Percentiles rank a stretch among this genome's conserved stretches.
Conservation (phyloP, 2,113 vertebrate species). For the Scalopus aquaticus region DNA sequence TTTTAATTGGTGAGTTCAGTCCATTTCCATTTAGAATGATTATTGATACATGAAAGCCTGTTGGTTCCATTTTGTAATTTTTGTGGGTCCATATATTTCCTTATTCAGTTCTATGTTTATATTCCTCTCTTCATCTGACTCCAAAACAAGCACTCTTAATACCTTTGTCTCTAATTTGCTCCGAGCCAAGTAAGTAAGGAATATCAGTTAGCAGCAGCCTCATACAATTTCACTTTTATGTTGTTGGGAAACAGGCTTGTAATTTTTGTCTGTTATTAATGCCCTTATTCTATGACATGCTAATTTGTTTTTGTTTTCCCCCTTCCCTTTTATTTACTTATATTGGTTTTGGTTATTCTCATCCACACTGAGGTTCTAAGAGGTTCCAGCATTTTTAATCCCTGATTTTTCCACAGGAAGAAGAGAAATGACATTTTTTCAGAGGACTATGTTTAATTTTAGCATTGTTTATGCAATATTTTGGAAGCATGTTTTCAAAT, state of each 20-base stretch:
- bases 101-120: too few species aligned
- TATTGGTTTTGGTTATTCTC: not conserved
- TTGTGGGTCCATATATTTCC: too few species aligned
- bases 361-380: not conserved
- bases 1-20: too few species aligned
- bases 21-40: too few species aligned
- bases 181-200: not conserved
- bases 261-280: not conserved
- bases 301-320: not conserved
- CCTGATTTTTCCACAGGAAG: conserved; percentile 43
- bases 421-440: conserved; percentile 46
- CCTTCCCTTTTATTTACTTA: not conserved
- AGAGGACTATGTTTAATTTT: conserved; percentile 66
- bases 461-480: conserved; percentile 67
- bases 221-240: conserved; percentile 5
- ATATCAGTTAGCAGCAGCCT: not conserved
- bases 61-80: too few species aligned
- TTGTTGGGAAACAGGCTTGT: not conserved
- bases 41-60: too few species aligned
- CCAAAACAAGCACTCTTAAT: not conserved
- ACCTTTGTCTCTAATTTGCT: not conserved
- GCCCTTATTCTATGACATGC: not conserved
- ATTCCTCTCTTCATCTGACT: not conserved
- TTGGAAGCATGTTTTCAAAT: conserved; percentile 68
- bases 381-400: conserved; percentile 16